phyloP scores from a whole-genome alignment of 2,113 vertebrate genomes.

The Turdus rufiventris region DNA sequence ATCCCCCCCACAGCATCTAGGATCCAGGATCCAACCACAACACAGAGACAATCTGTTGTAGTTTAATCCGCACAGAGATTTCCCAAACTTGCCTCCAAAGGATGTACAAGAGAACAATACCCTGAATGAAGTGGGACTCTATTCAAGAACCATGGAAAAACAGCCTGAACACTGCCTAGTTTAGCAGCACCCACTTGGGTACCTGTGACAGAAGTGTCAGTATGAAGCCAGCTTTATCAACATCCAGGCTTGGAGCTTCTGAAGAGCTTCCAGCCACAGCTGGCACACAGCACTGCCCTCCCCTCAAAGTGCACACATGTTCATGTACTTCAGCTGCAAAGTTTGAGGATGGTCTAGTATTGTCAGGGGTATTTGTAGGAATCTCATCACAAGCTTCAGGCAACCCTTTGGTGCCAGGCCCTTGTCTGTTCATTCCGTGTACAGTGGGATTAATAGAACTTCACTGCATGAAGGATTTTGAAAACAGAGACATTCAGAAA shows the following conservation, averaged over 20 bases:
- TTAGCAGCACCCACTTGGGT: neutral
- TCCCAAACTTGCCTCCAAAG: neutral
- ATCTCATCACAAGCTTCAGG: neutral
- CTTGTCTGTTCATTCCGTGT: neutral
- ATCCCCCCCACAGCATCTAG: neutral
- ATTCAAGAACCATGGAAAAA: neutral
- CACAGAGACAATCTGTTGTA: neutral
- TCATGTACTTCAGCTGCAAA: neutral
- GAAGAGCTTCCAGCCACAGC: neutral
- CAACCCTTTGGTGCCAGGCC: neutral
- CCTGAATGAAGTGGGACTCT: neutral
- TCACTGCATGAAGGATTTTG: neutral
- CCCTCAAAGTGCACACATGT: neutral
- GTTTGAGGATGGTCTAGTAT: neutral
- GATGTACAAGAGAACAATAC: neutral
- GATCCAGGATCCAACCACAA: neutral
- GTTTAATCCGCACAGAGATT: neutral
- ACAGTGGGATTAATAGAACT: neutral
- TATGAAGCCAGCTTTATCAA: neutral
- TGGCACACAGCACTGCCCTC: neutral
- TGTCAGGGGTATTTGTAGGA: neutral
- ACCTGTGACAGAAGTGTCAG: neutral
- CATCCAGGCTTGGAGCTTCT: neutral
- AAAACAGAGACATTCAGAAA: neutral
- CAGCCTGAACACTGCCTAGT: neutral